Evolutionary conservation across 2,797 vertebrate species (phyloP), one percentile per base, ranked within the genome.

Genomic region (Ara ararauna): DNA sequence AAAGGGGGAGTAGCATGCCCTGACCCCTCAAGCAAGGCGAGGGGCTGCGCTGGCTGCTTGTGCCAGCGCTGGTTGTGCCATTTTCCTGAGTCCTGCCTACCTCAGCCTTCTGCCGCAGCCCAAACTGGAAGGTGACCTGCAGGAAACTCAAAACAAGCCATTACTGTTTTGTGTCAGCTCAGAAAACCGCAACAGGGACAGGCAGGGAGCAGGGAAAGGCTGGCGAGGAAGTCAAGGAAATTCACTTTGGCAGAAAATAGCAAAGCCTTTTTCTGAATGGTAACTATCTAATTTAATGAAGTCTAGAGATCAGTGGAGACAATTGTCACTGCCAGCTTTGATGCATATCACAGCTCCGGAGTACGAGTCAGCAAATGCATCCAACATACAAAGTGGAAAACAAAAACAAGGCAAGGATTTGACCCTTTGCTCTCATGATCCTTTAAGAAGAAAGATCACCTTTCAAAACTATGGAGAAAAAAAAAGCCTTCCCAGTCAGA

Each of bases 241-340:
- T 97, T 94, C 91, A 73, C 85, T 96, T 94, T 90, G 95, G 91
- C 96, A 95, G 95, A 95, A 93, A 95, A 66, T 93, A 95, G 83
- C 80, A 95, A 86, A 93, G 93, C 62, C 71, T 95, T 94, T 95
- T 93, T 86, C 93, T 93, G 94, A 96, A 96, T 95, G 90, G 91
- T 96, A 95, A 96, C 87, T 92, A 94, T 76, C 76, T 96, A 91
- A 96, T 97, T 94, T 95, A 96, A 96, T 95, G 94, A 95, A 97
- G 92, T 93, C 95, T 90, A 66, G 85, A 91, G 93, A 95, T 95
- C 95, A 82, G 87, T 51, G 87, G 83, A 93, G 94, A 94, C 94
- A 96, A 96, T 96, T 96, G 92, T 91, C 91, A 95, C 93, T 97
- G 96, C 89, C 96, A 97, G 82, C 44, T 96, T 94, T 82, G 91